Conservation (phyloP, 2,113 vertebrate species). For the Silurus asotus region DNA sequence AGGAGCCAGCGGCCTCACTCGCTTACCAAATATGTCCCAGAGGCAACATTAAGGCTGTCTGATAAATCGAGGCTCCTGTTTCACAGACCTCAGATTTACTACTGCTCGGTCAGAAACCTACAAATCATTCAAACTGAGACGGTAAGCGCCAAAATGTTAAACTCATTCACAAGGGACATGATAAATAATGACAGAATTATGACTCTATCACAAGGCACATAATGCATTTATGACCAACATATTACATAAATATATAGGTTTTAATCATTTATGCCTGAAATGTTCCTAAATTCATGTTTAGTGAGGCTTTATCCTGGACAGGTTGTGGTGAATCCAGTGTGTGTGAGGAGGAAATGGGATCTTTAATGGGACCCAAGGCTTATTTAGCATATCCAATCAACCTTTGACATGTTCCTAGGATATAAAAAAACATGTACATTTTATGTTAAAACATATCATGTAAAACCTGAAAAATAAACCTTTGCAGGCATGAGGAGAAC, state of each 20-base stretch:
- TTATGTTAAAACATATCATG: too few species aligned
- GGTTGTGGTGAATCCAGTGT: too few species aligned
- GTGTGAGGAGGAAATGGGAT: too few species aligned
- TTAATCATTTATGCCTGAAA: too few species aligned
- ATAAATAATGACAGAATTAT: background rate
- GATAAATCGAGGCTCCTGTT: background rate
- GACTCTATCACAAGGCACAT: background rate
- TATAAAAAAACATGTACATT: too few species aligned
- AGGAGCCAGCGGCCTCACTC: background rate
- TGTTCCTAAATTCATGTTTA: too few species aligned
- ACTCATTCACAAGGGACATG: background rate
- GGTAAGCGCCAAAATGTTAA: background rate
- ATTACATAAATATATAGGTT: background rate
- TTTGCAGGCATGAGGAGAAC: background rate
- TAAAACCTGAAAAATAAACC: background rate
- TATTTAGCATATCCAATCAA: too few species aligned
- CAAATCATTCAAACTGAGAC: background rate
- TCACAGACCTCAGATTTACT: background rate
- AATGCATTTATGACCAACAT: background rate
- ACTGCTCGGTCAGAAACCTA: background rate
- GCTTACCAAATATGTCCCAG: conserved; percentile 42
- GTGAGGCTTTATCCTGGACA: too few species aligned
- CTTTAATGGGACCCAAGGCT: too few species aligned
- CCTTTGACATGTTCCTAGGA: too few species aligned
- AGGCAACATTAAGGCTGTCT: conserved; percentile 11